Percentiles rank a stretch among this genome's conserved stretches.
Evolutionary conservation across 2,113 vertebrate species (phyloP).

Genomic region (Irena cyanogastra): DNA sequence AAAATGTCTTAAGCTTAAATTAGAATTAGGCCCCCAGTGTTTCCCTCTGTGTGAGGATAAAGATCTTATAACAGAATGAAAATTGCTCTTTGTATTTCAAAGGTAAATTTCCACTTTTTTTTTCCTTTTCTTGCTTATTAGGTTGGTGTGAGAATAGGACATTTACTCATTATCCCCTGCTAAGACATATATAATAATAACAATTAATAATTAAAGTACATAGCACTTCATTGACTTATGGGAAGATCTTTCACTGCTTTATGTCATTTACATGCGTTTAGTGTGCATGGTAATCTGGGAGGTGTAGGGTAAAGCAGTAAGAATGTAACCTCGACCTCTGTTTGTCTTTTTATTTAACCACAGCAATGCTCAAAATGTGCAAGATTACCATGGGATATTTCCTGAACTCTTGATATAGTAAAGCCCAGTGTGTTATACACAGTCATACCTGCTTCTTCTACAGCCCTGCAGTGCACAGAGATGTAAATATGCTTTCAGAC

Average conservation of each 20-base stretch:
- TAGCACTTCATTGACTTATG: background rate
- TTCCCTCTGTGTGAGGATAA: slow-evolving; percentile 6
- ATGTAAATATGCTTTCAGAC: background rate
- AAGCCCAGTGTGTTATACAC: rapidly evolving
- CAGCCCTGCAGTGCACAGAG: background rate
- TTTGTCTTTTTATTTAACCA: background rate
- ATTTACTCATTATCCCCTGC: background rate
- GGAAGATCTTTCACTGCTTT: background rate
- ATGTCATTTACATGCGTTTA: rapidly evolving
- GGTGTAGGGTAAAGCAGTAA: background rate
- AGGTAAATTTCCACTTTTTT: background rate
- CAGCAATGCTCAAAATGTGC: background rate
- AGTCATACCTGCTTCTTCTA: background rate
- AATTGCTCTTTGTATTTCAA: slow-evolving; percentile 20
- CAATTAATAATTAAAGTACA: background rate
- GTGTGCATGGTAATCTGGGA: background rate
- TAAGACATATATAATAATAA: background rate
- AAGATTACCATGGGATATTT: background rate
- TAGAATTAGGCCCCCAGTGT: slow-evolving; percentile 30
- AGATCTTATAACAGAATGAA: slow-evolving; percentile 27
- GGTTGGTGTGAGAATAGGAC: background rate
- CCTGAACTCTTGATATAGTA: background rate
- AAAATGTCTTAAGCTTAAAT: slow-evolving; percentile 32
- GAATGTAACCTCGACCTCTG: background rate
- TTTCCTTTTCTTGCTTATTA: background rate